These are phyloP conservation scores for Crambe crambe DNA, from an alignment of 37 sponge, comb jelly and placozoan species.

Conservation along the genomic window DNA sequence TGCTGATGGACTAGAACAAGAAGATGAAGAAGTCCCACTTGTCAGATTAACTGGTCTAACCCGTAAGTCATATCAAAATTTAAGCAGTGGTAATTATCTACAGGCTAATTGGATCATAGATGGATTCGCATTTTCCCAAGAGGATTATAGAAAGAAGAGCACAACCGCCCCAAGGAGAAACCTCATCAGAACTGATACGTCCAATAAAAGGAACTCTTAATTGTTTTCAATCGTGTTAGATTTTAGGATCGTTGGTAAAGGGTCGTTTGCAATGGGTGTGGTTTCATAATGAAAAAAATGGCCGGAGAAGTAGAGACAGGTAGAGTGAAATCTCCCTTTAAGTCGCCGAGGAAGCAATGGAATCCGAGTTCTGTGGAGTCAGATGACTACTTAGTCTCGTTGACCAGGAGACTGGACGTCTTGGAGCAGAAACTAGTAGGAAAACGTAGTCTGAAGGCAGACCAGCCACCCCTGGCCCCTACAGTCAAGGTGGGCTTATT, in stretches of 20 bases:
- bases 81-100: not conserved
- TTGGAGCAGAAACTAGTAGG: slow-evolving; percentile 48
- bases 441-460: not conserved
- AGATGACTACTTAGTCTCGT: slow-evolving; percentile 36
- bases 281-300: not conserved
- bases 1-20: slow-evolving; percentile 29
- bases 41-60: not conserved
- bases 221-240: not conserved
- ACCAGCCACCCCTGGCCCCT: slow-evolving; percentile 24
- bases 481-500: slow-evolving; percentile 2
- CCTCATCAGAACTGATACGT: slow-evolving; percentile 27
- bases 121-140: slow-evolving; percentile 55
- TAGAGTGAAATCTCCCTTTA: not conserved
- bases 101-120: too few species aligned
- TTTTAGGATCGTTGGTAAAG: not conserved
- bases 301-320: not conserved
- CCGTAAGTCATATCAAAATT: not conserved
- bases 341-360: not conserved
- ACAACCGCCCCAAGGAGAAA: slow-evolving; percentile 22
- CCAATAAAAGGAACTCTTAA: not conserved
- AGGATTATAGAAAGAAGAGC: slow-evolving; percentile 44
- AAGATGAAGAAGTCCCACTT: not conserved
- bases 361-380: slow-evolving; percentile 9
- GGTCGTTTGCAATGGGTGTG: not conserved
- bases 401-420: slow-evolving; percentile 30